Percentiles rank a stretch among this genome's conserved stretches.
phyloP scores from a whole-genome alignment of 2,797 vertebrate species.

The Potorous gilbertii region DNA sequence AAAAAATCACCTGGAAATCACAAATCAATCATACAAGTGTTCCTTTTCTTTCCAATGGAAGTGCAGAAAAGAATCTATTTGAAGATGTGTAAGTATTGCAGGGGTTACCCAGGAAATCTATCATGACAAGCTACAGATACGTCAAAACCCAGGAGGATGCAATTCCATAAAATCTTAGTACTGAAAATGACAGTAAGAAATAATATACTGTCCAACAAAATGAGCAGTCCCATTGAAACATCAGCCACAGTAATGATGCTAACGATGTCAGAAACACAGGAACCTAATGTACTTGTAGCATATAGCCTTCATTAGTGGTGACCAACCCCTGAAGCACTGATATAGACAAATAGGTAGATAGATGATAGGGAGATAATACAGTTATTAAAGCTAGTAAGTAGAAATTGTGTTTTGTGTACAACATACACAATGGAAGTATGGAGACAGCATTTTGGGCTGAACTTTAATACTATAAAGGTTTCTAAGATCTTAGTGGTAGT shows the following conservation, averaged over 20 bases:
- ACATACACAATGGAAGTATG: not conserved
- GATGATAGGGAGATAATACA: not conserved
- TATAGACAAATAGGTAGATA: not conserved
- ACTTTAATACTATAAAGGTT: not conserved
- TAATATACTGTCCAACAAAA: not conserved
- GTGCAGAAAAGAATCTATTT: not conserved
- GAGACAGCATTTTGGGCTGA: not conserved
- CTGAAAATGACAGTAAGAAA: not conserved
- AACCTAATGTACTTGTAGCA: not conserved
- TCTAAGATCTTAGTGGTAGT: not conserved
- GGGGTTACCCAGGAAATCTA: slow-evolving; percentile 3
- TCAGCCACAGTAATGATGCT: not conserved
- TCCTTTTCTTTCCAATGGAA: not conserved
- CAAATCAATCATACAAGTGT: not conserved
- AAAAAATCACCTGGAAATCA: not conserved
- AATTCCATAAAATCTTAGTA: not conserved
- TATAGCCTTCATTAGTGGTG: not conserved
- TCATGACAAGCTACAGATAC: not conserved
- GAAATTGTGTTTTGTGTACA: not conserved
- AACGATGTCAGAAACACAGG: not conserved
- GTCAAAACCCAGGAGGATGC: not conserved
- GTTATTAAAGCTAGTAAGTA: not conserved
- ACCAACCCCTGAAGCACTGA: not conserved
- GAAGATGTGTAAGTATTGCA: not conserved
- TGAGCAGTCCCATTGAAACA: not conserved